Percentiles rank a stretch among this genome's conserved stretches.
Evolutionary conservation across 64 coral and sea anemone species (phyloP).

Genomic region (Stichodactyla helianthus): DNA sequence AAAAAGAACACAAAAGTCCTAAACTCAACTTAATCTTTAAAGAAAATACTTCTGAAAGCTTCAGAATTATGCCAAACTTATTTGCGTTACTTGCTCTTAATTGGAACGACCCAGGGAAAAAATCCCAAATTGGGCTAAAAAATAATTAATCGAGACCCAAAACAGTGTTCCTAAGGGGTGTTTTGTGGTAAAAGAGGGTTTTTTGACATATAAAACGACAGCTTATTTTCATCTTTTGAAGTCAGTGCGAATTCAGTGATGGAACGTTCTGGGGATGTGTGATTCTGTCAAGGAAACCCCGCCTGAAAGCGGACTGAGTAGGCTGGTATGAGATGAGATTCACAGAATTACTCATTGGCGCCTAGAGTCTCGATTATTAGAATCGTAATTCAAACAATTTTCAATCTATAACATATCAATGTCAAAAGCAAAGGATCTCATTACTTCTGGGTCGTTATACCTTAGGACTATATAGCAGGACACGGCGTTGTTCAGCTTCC

Average conservation of each 20-base stretch:
- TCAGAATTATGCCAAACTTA: background rate
- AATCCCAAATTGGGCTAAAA: background rate
- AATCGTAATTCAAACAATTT: slow-evolving; percentile 95
- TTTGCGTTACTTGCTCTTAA: background rate
- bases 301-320: slow-evolving; percentile 39
- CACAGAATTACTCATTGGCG: slow-evolving; percentile 74
- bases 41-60: slow-evolving; percentile 16
- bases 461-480: slow-evolving; percentile 10
- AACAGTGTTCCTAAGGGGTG: background rate
- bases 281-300: slow-evolving; percentile 63
- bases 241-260: slow-evolving; percentile 13
- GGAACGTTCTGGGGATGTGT: slow-evolving; percentile 37
- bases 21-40: slow-evolving; percentile 6
- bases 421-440: slow-evolving; percentile 57
- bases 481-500: slow-evolving; percentile 52
- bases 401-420: slow-evolving; percentile 94
- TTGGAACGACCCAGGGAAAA: background rate
- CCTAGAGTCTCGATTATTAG: slow-evolving; percentile 66
- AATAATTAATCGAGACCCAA: background rate
- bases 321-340: slow-evolving; percentile 59
- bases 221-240: slow-evolving; percentile 11
- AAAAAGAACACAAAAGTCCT: background rate
- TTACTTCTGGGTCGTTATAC: slow-evolving; percentile 42
- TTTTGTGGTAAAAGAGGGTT: background rate
- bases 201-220: background rate